Evolutionary conservation across 2,113 vertebrate species (phyloP).

Genomic region (Nyctibius bracteatus): DNA sequence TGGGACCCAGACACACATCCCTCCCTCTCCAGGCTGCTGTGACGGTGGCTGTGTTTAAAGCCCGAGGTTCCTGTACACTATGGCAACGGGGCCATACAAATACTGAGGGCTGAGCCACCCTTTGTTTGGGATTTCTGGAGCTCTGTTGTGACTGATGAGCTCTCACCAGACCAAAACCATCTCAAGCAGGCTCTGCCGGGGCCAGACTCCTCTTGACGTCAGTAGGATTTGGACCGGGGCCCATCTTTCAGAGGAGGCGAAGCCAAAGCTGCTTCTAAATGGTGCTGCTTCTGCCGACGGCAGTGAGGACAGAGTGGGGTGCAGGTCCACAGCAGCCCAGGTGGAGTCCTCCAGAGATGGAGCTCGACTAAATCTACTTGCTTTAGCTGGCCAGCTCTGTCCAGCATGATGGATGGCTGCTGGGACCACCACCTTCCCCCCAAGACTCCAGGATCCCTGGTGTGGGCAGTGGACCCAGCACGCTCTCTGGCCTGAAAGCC

Average conservation of each 20-base stretch:
- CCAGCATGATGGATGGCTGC: background rate
- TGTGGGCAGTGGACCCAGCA: background rate
- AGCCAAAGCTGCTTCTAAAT: conserved; percentile 20
- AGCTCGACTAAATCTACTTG: background rate
- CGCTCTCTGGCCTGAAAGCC: background rate
- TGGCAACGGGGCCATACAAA: conserved; percentile 12
- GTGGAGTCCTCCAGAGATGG: background rate
- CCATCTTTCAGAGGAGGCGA: background rate
- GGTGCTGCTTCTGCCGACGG: rapidly evolving
- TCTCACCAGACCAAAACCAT: conserved; percentile 37
- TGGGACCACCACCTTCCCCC: background rate
- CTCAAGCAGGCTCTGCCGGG: background rate
- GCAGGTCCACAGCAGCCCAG: background rate
- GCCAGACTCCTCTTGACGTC: conserved; percentile 47
- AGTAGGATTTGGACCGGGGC: conserved; percentile 18
- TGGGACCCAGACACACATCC: background rate
- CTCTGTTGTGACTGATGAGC: conserved; percentile 27
- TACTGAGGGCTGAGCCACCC: background rate
- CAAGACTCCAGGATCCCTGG: background rate
- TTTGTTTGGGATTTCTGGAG: conserved; percentile 35
- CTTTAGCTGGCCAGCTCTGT: background rate
- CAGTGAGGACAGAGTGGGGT: rapidly evolving
- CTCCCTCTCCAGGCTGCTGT: background rate
- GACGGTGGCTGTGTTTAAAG: background rate
- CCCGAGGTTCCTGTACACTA: background rate